Evolutionary conservation across 1,140 invertebrate species (phyloP), one percentile per base, ranked within the genome.

Genomic region (Drosophila pectinifera): DNA sequence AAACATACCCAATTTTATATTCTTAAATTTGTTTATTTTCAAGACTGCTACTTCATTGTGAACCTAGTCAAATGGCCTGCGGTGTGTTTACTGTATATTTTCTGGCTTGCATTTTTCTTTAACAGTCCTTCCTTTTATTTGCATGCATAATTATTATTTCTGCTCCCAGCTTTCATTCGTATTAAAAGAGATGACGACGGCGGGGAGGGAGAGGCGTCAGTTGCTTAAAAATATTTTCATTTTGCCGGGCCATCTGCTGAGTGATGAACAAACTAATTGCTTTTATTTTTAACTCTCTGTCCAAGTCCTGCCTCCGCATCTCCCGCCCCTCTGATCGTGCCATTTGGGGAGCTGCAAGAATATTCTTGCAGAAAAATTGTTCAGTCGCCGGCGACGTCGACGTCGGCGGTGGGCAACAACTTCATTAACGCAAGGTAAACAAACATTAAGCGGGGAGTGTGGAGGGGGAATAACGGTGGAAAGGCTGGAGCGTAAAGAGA

Each of bases 231-330:
- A 74, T 74, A 73, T 80, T 72, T 88, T 80, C 77, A 80, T 80
- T 85, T 85, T 74, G 63, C 76, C 80, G 67, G 63, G 82, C 82
- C 86, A 90, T 86, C 86, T 89, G 89, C 80, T 91, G 88, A 91
- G 83, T 86, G 82, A 88, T 88, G 90, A 91, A 78, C 90, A 80
- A 88, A 91, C 90, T 91, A 91, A 91, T 91, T 91, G 88, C 86
- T 91, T 91, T 91, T 86, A 86, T 85, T 85, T 81, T 84, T 51
- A 74, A 59, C 74, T 78, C 58, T 22, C 39, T 24, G 20, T 14
- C 53, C 26, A 13, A 28, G 18, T 7, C 39, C n/a, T 5, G 16
- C 13, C 20, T 4, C 24, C 13, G 3, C 14, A 22, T 14, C 59
- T 18, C 11, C 42, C 16, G 10, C 8, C 65, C 69, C 38, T 49